Evolutionary conservation across 2,888 invertebrate genomes (phyloP), one percentile per base, ranked within the genome.

Genomic region (Tetrapedia diversipes): DNA sequence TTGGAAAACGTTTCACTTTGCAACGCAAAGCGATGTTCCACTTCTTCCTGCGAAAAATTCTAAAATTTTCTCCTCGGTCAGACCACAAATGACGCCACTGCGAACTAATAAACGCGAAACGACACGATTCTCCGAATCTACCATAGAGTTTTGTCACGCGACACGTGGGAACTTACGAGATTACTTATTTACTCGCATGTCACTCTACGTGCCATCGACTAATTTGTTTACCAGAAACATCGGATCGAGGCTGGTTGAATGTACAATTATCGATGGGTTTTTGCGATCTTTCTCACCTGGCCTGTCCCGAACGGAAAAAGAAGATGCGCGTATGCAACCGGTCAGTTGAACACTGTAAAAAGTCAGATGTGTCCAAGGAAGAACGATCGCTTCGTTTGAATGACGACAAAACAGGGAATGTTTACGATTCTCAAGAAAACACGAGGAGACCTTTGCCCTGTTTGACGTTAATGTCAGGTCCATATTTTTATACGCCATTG

Each of bases 151-250:
- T 16, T 19, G 19, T 47, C 56, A 56, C 24, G 45, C 27, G 8
- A 41, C 14, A 19, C 19, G n/a, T 51, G 1, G 34, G 24, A 10
- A 14, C 19, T 47, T 39, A 39, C 0, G 19, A 8, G 47, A 61
- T 14, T 14, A n/a, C n/a, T n/a, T n/a, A n/a, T n/a, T n/a, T n/a
- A n/a, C n/a, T n/a, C n/a, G n/a, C 27, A 19, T 14, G n/a, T 2
- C 6, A 7, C 10, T 27, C 7, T 6, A 6, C 24, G 6, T 11
- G 16, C 0, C 14, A 6, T 27, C 37, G 27, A 29, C 14, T 53
- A 64, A 64, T 53, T 64, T 61, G 47, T 61, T 61, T 61, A 37
- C 47, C 14, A 61, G 16, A 3, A 16, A 10, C 22, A n/a, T n/a
- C 60, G 22, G 29, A 43, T 22, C 8, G 29, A 4, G 19, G 19